Evolutionary conservation across 1,140 invertebrate genomes (phyloP).

Genomic region (Euglossa dilemma): DNA sequence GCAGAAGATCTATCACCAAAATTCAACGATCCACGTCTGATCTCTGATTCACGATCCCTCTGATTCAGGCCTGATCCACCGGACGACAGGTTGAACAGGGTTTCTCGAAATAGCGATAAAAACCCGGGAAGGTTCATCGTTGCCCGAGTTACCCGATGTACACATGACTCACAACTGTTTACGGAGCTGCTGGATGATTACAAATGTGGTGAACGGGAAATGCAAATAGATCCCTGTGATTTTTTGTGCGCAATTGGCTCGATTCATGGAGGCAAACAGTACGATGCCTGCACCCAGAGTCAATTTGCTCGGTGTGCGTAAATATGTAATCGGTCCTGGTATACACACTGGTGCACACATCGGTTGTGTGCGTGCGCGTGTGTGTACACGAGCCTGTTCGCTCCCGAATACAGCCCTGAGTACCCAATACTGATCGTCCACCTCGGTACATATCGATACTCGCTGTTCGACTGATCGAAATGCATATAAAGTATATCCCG

Average conservation of each 20-base stretch:
- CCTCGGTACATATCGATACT: background rate
- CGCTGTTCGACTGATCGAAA: constrained; percentile 19
- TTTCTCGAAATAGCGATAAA: background rate
- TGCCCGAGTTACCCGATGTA: background rate
- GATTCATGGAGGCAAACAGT: constrained; percentile 50
- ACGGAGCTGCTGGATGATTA: too few relatives aligned
- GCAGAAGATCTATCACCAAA: too few relatives aligned
- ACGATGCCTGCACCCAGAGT: constrained; percentile 27
- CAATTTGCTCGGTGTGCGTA: constrained; percentile 55
- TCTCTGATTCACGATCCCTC: too few relatives aligned
- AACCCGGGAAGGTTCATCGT: too few relatives aligned
- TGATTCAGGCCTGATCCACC: too few relatives aligned
- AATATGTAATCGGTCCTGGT: constrained; percentile 55
- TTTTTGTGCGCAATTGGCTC: constrained; percentile 57
- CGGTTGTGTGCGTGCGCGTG: background rate
- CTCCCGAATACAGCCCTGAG: background rate
- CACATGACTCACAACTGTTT: background rate
- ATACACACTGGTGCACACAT: background rate
- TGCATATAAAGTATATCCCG: background rate
- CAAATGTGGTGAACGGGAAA: background rate
- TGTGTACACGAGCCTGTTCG: background rate
- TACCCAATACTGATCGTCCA: constrained; percentile 20
- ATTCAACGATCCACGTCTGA: too few relatives aligned
- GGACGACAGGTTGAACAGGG: too few relatives aligned
- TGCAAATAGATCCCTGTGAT: constrained; percentile 25